Base-by-base conservation (phyloP, 2,888 invertebrate genomes). In the Acronicta psi region DNA sequence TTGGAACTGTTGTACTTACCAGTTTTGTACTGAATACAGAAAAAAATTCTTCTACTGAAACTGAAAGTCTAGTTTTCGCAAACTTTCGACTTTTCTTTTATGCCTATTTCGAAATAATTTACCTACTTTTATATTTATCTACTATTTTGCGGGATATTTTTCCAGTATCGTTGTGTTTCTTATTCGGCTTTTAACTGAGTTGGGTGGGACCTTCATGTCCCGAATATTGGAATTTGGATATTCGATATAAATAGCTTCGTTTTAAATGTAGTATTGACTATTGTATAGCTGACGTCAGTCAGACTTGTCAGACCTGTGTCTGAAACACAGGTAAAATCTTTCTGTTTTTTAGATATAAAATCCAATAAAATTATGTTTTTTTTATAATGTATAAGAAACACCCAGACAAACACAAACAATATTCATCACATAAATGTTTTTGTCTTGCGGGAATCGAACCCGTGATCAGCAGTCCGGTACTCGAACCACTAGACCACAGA, bases 1-100 rank as follows among this genome's bases (percentile, higher is more conserved):
- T 11, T 11, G 8, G 2, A 29, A 10, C 7, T 23, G 6, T 23
- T 2, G 11, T 29, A 29, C 29, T 2, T 11, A 11, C 2, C 25
- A 44, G 36, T n/a, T 18, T 16, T 20, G 41, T 37, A 29, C 11
- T 18, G 4, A 18, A 34, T 16, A 14, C 13, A 51, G 25, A 51
- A 59, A 52, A 49, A 38, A 43, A 13, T 23, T 29, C 36, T 46
- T 36, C 36, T 43, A 36, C 25, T 43, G 9, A 13, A 36, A 42
- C 37, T 37, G 13, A n/a, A 42, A 11, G 25, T 7, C 16, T 49
- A 25, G 23, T 49, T 43, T 43, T 31, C 29, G 13, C 46, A 23
- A n/a, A 17, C 34, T 36, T 43, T 37, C 23, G 10, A 13, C 5
- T 38, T 40, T 49, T 14, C n/a, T 13, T 29, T 14, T 36, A n/a